Conservation (phyloP, 2,797 vertebrate genomes). For the Gymnoscopelus microlampas region DNA sequence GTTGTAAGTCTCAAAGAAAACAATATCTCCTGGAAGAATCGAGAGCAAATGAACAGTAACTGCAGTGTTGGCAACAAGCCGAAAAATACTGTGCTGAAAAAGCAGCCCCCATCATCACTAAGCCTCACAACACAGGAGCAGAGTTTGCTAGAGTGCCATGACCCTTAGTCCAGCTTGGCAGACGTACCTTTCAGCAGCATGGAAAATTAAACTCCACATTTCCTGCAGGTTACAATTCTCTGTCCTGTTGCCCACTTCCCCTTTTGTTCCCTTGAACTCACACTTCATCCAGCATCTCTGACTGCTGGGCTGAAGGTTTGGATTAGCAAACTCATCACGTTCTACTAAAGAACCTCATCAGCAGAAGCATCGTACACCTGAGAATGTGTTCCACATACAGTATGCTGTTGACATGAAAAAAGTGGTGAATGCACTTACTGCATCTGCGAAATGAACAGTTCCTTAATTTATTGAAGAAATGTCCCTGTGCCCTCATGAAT, state of each 20-base stretch:
- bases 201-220: constrained; percentile 8
- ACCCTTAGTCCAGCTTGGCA: constrained; percentile 6
- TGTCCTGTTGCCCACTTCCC: constrained; percentile 7
- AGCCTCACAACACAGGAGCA: not conserved
- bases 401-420: no score
- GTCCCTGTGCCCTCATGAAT: no score
- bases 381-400: constrained; percentile 15
- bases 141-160: not conserved
- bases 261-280: not conserved
- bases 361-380: constrained; percentile 28
- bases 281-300: constrained; percentile 4
- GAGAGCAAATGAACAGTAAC: no score
- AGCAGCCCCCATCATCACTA: no score
- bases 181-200: constrained; percentile 1
- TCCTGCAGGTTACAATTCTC: not conserved
- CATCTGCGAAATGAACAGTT: no score
- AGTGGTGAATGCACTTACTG: no score
- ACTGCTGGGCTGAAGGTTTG: not conserved
- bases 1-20: no score
- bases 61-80: no score
- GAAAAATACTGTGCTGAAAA: no score
- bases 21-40: no score
- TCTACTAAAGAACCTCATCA: constrained; percentile 24
- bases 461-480: no score
- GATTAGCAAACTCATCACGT: constrained; percentile 35